Conservation (phyloP, 2,113 vertebrate genomes). For the Psittacara wagleri region DNA sequence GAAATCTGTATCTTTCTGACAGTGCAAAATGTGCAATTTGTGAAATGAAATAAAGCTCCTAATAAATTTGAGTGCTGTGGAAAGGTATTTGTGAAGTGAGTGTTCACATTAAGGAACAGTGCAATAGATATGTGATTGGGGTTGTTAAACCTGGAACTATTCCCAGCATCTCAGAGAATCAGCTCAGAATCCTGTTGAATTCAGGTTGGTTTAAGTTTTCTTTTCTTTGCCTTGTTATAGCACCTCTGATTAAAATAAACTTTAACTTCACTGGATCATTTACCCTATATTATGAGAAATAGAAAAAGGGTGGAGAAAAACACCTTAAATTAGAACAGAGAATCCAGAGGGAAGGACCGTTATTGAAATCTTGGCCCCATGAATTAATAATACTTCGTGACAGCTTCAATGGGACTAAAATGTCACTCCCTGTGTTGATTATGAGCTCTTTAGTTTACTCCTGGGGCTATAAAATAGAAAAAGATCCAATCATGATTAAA, state of each 20-base stretch:
- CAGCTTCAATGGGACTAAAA: not conserved
- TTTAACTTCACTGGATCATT: not conserved
- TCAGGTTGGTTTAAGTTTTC: not conserved
- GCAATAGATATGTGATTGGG: not conserved
- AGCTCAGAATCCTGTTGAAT: not conserved
- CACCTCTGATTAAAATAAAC: not conserved
- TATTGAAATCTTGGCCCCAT: not conserved
- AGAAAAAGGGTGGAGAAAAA: not conserved
- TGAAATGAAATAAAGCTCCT: not conserved
- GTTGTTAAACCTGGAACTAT: not conserved
- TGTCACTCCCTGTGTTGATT: slow-evolving; percentile 23
- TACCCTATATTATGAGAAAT: not conserved
- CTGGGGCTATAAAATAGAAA: slow-evolving; percentile 14
- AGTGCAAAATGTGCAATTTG: not conserved
- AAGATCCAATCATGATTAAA: slow-evolving; percentile 8
- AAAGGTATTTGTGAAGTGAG: not conserved
- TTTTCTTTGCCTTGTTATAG: not conserved
- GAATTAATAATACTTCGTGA: slow-evolving; percentile 21
- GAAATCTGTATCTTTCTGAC: not conserved
- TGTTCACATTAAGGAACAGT: not conserved
- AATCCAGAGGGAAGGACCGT: not conserved
- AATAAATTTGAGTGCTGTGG: not conserved
- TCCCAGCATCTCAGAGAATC: not conserved
- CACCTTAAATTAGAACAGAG: not conserved
- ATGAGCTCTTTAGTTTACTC: slow-evolving; percentile 15